A percentile compares a stretch with the other conserved stretches of the same genome.
Evolutionary conservation across 2,113 vertebrate species (phyloP).

Genomic region (pig (Sus scrofa)): T2T-Sscrofa CM000822.6:73899501-73900000

Average conservation of each 20-base stretch:
- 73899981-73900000: not conserved
- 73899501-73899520: not conserved
- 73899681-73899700: not conserved
- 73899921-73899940: not conserved
- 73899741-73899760: not conserved
- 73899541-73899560: not conserved
- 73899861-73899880: not conserved
- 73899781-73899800: not conserved
- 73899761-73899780: slow-evolving; percentile 22
- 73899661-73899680: not conserved
- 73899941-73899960: not conserved
- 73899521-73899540: not conserved
- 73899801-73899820: not conserved
- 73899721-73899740: not conserved
- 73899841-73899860: not conserved
- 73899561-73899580: not conserved
- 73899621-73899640: not conserved
- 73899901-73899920: not conserved
- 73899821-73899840: not conserved
- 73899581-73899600: not conserved
- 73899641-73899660: not conserved
- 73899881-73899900: not conserved
- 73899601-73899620: not conserved
- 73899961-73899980: not conserved
- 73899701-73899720: not conserved